phyloP scores from a whole-genome alignment of 2,888 invertebrate genomes.

The Eupeodes latifasciatus region DNA sequence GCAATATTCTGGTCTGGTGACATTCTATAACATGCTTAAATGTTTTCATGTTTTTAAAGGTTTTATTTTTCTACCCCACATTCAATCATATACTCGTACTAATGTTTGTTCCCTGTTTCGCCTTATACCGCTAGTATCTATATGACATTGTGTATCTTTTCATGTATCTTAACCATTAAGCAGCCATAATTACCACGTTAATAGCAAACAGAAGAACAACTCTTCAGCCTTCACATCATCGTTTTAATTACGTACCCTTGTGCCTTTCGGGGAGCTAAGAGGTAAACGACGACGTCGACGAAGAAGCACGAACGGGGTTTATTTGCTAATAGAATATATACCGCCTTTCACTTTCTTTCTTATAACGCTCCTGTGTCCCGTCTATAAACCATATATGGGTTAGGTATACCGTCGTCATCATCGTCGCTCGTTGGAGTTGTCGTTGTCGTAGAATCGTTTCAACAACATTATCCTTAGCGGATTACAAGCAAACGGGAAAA shows the following conservation, averaged over 20 bases:
- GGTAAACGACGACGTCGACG: background rate
- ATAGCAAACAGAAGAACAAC: slow-evolving; percentile 71
- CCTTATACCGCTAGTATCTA: background rate
- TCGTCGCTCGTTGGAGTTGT: background rate
- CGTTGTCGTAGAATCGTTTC: slow-evolving; percentile 17
- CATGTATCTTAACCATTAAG: slow-evolving; percentile 72
- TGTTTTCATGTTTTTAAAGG: slow-evolving; percentile 23
- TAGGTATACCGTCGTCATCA: background rate
- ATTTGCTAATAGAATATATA: slow-evolving; percentile 57
- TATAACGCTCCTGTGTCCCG: background rate
- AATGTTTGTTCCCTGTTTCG: background rate
- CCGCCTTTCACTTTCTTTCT: slow-evolving; percentile 23
- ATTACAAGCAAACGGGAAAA: slow-evolving; percentile 59
- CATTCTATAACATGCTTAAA: slow-evolving; percentile 44
- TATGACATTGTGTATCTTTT: slow-evolving; percentile 55
- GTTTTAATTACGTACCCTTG: slow-evolving; percentile 73
- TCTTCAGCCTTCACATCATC: slow-evolving; percentile 72
- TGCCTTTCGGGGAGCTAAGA: slow-evolving; percentile 38
- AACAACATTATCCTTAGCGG: slow-evolving; percentile 43
- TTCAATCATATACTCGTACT: slow-evolving; percentile 45
- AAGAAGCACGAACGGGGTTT: background rate
- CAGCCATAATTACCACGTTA: slow-evolving; percentile 75
- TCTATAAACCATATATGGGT: background rate
- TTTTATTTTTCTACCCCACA: background rate
- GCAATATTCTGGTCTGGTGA: slow-evolving; percentile 55